Percentiles rank a stretch among this genome's conserved stretches.
Evolutionary conservation across 2,113 vertebrate genomes (phyloP).

Genomic region (Nibea albiflora): DNA sequence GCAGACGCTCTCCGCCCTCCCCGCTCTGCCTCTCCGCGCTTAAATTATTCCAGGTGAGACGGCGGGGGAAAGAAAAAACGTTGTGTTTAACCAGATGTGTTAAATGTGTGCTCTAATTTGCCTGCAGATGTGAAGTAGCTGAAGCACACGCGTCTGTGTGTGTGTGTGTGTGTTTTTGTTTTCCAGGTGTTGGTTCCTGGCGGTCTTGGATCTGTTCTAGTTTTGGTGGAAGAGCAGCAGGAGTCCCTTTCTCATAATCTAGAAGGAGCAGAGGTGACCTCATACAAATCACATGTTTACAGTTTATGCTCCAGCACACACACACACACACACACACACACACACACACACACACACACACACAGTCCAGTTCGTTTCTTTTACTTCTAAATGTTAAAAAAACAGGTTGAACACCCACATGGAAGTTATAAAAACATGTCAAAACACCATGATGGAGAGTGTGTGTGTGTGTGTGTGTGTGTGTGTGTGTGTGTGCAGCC

Average conservation of each 20-base stretch:
- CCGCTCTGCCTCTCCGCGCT: conserved; percentile 78
- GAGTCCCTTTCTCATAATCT: conserved; percentile 54
- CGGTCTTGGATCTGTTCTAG: conserved; percentile 80
- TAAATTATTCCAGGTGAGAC: conserved; percentile 83
- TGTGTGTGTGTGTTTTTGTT: conserved; percentile 28
- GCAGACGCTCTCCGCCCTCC: conserved; percentile 81
- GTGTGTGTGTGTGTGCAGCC: neutral
- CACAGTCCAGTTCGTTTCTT: conserved; percentile 1
- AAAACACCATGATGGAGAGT: neutral
- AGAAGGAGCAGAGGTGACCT: conserved; percentile 80
- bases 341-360: neutral
- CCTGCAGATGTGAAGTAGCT: conserved; percentile 35
- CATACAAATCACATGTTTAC: conserved; percentile 10
- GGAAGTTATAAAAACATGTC: neutral
- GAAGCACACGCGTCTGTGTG: conserved; percentile 11
- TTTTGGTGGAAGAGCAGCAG: conserved; percentile 81
- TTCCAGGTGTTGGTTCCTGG: conserved; percentile 74
- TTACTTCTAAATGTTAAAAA: neutral
- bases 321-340: neutral
- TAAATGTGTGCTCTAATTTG: conserved; percentile 37
- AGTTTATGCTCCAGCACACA: neutral
- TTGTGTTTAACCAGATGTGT: conserved; percentile 28
- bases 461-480: too few species aligned
- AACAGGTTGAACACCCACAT: conserved; percentile 19
- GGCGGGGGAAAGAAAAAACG: neutral